Base-by-base conservation (phyloP, 1,140 invertebrate genomes). In the Papilio dardanus region DNA sequence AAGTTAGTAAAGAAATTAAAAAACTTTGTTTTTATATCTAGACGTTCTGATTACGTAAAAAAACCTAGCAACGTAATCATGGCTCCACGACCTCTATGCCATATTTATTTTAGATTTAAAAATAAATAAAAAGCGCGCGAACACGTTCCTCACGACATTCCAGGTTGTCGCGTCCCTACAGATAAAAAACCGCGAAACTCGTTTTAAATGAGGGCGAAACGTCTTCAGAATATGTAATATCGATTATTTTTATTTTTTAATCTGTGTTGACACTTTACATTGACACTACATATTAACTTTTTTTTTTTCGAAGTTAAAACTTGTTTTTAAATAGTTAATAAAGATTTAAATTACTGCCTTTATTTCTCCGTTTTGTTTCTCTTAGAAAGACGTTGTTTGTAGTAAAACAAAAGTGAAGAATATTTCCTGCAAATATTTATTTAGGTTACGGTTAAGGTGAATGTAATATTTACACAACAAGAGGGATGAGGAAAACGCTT, bases 91-190 rank as follows among this genome's bases (percentile, higher is more conserved):
- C 54, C 54, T 62, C 54, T 62, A 28, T 62, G 54, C 54, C 10
- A 28, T 62, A 30, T 28, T 62, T 16, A 62, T 62, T 62, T 28
- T 62, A 62, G 24, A 62, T 62, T 62, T 62, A 62, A 62, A 62
- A 62, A 62, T 28, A 62, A 62, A 62, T 16, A 28, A 62, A 30
- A 62, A 62, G 21, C 54, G 24, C 54, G 54, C 54, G 24, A 62
- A 62, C 54, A 62, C 24, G 21, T 62, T 62, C 54, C 12, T 4
- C 50, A 24, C 50, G 24, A 24, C 54, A 58, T 58, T 58, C 21
- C 54, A 58, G 54, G 54, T 62, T 28, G 24, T 4, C 21, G 54
- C 54, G 21, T 62, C 24, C 19, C 24, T 62, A 62, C 50, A 58
- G 21, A 58, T 58, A 28, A 58, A 58, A 58, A 58, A 50, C 46